A percentile compares a stretch with the other conserved stretches of the same genome.
phyloP scores from a whole-genome alignment of 2,797 vertebrate genomes.

The Catharus ustulatus region DNA sequence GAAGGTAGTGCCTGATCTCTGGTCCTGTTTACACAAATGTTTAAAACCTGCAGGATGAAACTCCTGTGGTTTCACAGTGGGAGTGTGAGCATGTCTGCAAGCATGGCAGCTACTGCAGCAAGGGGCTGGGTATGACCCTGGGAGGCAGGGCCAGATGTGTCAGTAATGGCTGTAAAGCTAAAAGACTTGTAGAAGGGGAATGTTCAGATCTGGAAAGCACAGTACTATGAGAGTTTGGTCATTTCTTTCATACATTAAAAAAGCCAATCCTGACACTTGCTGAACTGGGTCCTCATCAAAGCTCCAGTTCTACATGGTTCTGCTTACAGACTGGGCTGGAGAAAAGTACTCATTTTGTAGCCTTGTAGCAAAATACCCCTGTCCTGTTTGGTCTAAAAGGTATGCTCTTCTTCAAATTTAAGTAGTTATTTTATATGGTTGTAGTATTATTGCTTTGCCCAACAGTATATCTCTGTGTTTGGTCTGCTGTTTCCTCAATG shows the following conservation, averaged over 20 bases:
- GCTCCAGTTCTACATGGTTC: not conserved
- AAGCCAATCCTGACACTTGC: not conserved
- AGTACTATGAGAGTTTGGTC: not conserved
- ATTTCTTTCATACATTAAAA: not conserved
- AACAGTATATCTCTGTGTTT: not conserved
- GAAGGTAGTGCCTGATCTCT: not conserved
- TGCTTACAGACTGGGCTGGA: not conserved
- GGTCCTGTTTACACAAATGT: not conserved
- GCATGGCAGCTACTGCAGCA: not conserved
- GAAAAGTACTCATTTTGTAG: not conserved
- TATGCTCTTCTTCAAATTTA: not conserved
- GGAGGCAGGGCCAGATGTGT: not conserved
- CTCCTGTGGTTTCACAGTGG: not conserved
- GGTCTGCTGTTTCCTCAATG: not conserved
- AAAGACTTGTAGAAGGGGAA: not conserved
- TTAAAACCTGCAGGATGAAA: not conserved
- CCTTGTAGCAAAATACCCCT: not conserved
- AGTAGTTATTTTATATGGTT: not conserved
- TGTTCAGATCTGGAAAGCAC: not conserved
- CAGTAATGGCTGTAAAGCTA: not conserved
- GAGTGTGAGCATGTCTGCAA: not conserved
- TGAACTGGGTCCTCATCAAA: not conserved
- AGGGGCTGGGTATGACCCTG: not conserved
- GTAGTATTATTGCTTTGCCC: not conserved
- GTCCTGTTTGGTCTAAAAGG: not conserved